phyloP scores from a whole-genome alignment of 2,888 invertebrate genomes.

The Bugulina stolonifera region DNA sequence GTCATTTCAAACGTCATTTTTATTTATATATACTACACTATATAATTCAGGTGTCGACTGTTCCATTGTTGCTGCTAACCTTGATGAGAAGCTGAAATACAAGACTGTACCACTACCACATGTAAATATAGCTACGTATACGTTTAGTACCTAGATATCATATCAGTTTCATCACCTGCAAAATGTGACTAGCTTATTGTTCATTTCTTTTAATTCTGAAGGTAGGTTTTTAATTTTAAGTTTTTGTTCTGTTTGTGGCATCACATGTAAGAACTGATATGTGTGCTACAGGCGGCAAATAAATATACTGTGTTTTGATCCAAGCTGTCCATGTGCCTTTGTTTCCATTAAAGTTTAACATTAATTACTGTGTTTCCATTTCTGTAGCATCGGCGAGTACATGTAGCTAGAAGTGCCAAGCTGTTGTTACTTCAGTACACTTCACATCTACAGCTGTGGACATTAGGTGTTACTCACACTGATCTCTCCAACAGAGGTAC shows the following conservation, averaged over 20 bases:
- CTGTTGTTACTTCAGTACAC: conserved; percentile 51
- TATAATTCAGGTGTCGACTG: conserved; percentile 35
- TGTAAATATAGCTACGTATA: conserved; percentile 29
- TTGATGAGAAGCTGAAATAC: conserved; percentile 25
- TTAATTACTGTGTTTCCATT: background rate
- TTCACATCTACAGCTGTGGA: conserved; percentile 53
- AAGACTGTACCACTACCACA: conserved; percentile 27
- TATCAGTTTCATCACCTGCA: background rate
- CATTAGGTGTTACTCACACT: conserved; percentile 55
- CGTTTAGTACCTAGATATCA: conserved; percentile 31
- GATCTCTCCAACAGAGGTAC: conserved; percentile 34
- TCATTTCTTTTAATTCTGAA: too few species aligned
- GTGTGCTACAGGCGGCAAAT: too few species aligned
- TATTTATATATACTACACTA: background rate
- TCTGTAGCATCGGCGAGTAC: conserved; percentile 37
- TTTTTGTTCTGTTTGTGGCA: too few species aligned
- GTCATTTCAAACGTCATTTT: too few species aligned
- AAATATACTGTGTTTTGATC: too few species aligned
- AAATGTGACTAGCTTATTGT: background rate
- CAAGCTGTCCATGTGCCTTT: too few species aligned
- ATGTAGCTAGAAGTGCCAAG: conserved; percentile 43
- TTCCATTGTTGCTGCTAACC: conserved; percentile 29
- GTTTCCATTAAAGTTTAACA: too few species aligned
- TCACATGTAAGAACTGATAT: too few species aligned
- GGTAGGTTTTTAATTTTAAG: too few species aligned